Base-by-base conservation (phyloP, 2,113 vertebrate species). In the Monarcha castaneiventris region DNA sequence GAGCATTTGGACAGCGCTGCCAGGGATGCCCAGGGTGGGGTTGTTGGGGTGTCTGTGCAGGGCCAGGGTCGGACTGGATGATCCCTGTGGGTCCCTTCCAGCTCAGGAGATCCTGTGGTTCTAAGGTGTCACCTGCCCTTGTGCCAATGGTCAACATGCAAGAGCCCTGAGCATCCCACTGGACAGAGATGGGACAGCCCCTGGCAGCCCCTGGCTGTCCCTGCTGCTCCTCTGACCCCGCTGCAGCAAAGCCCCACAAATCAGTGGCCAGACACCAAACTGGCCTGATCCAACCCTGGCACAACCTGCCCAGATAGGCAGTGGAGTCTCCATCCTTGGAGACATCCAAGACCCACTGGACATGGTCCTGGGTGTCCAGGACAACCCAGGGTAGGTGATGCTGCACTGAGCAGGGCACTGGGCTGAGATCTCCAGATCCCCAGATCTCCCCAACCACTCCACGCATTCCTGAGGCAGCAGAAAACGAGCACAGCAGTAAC, bases 121-220 rank as follows among this genome's bases (percentile, higher is more conserved):
- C 67, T 43, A 18, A 35, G 67, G n/a, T 41, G 63, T 46, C 77
- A 25, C 25, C 22, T 54, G 43, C 67, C 19, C 15, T 6, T 1
- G 2, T 5, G 18, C 15, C 0, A 0, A 48, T 1, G 2, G 21
- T 3, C 1, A 2, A 17, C 0, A 0, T 11, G 13, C 33, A 52
- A 69, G 78, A 69, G 32, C 17, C 58, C 59, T 59, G 67, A 54
- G 72, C 29, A 44, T 16, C 37, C n/a, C 37, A 7, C 16, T 0
- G 0, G 37, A 2, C 12, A 33, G 74, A 14, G 37, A 19, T 1
- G 3, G 61, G 1, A 46, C 54, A 75, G 16, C 16, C 59, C 23
- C 16, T 22, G 32, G 30, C 54, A 75, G 16, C 16, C 59, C 23
- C 16, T 22, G 32, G 30, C 35, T 68, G 59, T 29, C 33, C 16